Conservation (phyloP, 1,140 invertebrate genomes). For the Aphis craccivora region DNA sequence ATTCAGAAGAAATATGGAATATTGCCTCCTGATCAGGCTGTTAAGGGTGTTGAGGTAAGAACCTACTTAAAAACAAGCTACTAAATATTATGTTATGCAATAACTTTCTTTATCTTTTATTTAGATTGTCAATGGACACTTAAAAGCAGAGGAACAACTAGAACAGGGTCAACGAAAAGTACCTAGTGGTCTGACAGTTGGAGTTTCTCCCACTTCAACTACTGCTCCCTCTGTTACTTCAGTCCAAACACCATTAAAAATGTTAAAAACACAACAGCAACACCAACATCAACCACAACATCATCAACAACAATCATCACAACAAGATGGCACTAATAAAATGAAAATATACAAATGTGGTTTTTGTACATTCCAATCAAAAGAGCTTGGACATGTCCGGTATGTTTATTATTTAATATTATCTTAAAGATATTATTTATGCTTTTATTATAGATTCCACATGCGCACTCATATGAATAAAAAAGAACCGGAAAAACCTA, state of each 20-base stretch:
- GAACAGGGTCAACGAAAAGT: slow-evolving; percentile 52
- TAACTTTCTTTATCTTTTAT: background rate
- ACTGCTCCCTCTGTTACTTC: background rate
- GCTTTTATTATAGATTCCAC: slow-evolving; percentile 38
- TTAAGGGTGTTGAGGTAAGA: slow-evolving; percentile 38
- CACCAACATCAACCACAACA: background rate
- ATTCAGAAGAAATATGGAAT: slow-evolving; percentile 61
- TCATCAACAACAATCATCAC: background rate
- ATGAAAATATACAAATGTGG: slow-evolving; percentile 60
- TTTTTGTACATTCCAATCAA: slow-evolving; percentile 59
- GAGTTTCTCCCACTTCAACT: background rate
- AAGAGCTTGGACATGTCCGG: slow-evolving; percentile 59
- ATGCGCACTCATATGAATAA: slow-evolving; percentile 48
- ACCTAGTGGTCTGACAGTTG: background rate
- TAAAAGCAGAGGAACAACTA: slow-evolving; percentile 54
- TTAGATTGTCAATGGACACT: slow-evolving; percentile 55
- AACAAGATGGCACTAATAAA: slow-evolving; percentile 45
- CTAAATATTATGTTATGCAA: background rate
- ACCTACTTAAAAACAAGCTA: background rate
- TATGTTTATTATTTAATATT: background rate
- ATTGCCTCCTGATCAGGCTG: slow-evolving; percentile 44
- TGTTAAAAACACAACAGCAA: slow-evolving; percentile 8
- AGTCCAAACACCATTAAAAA: background rate
- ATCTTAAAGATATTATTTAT: background rate
- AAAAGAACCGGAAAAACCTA: slow-evolving; percentile 17